Evolutionary conservation across 2,797 vertebrate genomes (phyloP), one percentile per base, ranked within the genome.

Genomic region (Rhabdophis nuchalis): DNA sequence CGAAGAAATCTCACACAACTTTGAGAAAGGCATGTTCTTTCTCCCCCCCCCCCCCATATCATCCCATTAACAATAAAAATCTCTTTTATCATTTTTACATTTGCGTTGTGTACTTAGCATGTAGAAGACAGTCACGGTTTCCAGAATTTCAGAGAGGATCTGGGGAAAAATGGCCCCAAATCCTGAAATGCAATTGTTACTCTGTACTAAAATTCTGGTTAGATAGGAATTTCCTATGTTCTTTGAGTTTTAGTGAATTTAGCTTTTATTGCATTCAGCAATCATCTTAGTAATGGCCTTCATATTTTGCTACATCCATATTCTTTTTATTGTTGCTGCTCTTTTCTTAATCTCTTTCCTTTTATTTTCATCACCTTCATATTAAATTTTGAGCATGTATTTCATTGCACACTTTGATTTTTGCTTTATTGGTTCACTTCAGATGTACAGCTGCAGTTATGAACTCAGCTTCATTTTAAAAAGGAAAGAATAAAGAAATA

Each of bases 371-470:
- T 89, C 91, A 64, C 88, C 20, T 64, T 61, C 86, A 90, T 90
- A 93, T 92, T 92, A 90, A 93, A 90, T 92, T 36, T 61, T 85
- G 57, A 12, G 25, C 25, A 85, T 64, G 88, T 92, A n/a, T 87
- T 92, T 90, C 93, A 64, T 12, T 68, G 23, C 58, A 90, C 53
- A 52, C 61, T 90, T 90, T 88, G 32, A 29, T 92, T 87, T 87
- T 90, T 36, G 3, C 86, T 92, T 92, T 92, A 93, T 90, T 92
- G 86, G 57, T 36, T 92, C 50, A 58, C 68, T 85, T 32, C 46
- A 90, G 50, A 72, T 5, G 14, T 85, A 46, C 68, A 87, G 72
- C 58, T 91, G 25, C 36, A 12, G 72, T 85, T 88, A 88, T 85
- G 36, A 90, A 50, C 88, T 88, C 58, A 20, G 23, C 20, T 93